phyloP scores from a whole-genome alignment of 2,888 invertebrate species.

The Ophion ventricosus region DNA sequence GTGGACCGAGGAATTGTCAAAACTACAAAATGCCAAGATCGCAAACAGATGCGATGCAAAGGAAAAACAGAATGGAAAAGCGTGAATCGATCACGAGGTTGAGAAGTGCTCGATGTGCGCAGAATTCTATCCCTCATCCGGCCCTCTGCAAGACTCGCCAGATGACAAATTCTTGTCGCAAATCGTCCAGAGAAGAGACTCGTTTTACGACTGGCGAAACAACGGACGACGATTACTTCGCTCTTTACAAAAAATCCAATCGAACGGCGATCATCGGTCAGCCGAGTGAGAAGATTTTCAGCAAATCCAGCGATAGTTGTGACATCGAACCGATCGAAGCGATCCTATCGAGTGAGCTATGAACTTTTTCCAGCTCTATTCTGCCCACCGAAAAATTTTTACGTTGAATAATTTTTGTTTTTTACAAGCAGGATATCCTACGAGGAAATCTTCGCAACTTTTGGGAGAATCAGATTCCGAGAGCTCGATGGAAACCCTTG shows the following conservation, averaged over 20 bases:
- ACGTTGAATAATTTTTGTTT: not conserved
- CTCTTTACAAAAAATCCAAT: constrained; percentile 61
- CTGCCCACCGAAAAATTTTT: too few relatives aligned
- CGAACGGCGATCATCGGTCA: constrained; percentile 1
- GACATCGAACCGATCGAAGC: constrained; percentile 44
- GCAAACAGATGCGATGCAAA: not conserved
- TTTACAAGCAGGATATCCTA: constrained; percentile 39
- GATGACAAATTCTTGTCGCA: constrained; percentile 17
- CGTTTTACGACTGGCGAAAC: constrained; percentile 47
- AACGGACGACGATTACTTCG: constrained; percentile 64
- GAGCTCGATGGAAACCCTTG: constrained; percentile 18
- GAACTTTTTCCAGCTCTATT: not conserved
- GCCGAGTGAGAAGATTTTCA: constrained; percentile 2
- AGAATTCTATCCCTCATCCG: constrained; percentile 16
- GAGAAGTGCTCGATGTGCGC: constrained; percentile 6
- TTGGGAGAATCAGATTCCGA: constrained; percentile 10
- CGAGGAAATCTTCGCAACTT: constrained; percentile 12
- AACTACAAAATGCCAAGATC: constrained; percentile 15
- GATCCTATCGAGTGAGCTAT: constrained; percentile 51
- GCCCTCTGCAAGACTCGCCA: constrained; percentile 13
- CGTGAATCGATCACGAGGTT: constrained; percentile 21
- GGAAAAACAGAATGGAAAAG: constrained; percentile 20
- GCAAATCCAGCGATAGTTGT: constrained; percentile 45
- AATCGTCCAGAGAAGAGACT: constrained; percentile 12
- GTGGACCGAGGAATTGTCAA: constrained; percentile 35